Evolutionary conservation across 2,888 invertebrate genomes (phyloP).

Genomic region (Trichopria drosophilae): DNA sequence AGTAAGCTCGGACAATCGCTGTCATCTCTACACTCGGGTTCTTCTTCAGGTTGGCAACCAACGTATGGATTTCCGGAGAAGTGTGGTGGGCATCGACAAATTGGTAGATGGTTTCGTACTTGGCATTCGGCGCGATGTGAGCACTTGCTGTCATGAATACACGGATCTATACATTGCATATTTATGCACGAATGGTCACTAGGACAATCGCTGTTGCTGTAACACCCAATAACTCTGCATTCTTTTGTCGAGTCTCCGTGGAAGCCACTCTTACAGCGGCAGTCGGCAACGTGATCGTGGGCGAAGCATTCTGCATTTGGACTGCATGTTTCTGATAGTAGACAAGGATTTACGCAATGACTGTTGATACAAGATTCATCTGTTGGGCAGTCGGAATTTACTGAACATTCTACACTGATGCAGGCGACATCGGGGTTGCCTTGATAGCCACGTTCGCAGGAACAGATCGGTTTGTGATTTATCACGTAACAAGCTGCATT

Average conservation of each 20-base stretch:
- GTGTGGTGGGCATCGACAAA: slow-evolving; percentile 82
- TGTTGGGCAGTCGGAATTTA: slow-evolving; percentile 80
- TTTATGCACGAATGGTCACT: slow-evolving; percentile 82
- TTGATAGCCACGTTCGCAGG: slow-evolving; percentile 80
- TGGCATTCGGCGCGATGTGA: slow-evolving; percentile 77
- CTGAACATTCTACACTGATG: slow-evolving; percentile 78
- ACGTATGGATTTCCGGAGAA: slow-evolving; percentile 79
- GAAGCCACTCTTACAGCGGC: slow-evolving; percentile 80
- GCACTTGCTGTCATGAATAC: slow-evolving; percentile 76
- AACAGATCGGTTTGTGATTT: slow-evolving; percentile 84
- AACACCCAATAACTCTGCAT: slow-evolving; percentile 80
- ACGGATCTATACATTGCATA: slow-evolving; percentile 83
- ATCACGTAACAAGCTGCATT: slow-evolving; percentile 81
- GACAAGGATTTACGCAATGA: slow-evolving; percentile 84
- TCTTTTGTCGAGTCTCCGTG: slow-evolving; percentile 52
- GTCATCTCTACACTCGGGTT: slow-evolving; percentile 78
- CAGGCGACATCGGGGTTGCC: slow-evolving; percentile 86
- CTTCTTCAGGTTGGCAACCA: slow-evolving; percentile 73
- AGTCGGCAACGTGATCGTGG: slow-evolving; percentile 72
- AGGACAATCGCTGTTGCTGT: slow-evolving; percentile 86
- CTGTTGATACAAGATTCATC: slow-evolving; percentile 83
- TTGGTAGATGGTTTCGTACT: slow-evolving; percentile 78
- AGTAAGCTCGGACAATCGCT: slow-evolving; percentile 78
- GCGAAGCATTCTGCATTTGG: slow-evolving; percentile 81
- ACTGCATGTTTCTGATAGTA: slow-evolving; percentile 78